Evolutionary conservation across 2,888 invertebrate genomes (phyloP), one percentile per base, ranked within the genome.

Genomic region (Sminthurinus aureus): DNA sequence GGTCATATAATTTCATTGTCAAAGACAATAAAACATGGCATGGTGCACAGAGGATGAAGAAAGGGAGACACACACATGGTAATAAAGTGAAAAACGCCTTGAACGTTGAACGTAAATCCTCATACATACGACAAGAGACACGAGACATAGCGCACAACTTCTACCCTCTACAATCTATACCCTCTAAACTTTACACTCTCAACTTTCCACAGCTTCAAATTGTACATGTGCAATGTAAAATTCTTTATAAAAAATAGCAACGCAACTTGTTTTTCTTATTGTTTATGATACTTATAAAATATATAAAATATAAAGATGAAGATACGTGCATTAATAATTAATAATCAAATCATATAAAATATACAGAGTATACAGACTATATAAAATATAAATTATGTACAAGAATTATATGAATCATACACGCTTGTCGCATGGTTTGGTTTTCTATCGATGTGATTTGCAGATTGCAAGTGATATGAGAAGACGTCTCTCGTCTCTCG

Each of bases 1-100:
- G n/a, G 64, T 13, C 13, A 67, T 67, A 8, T 67, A 67, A 67
- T 67, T 67, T 67, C 67, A 67, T 67, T 67, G 67, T 67, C 67
- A 67, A 67, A 64, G 64, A 67, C 20, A 67, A n/a, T 20, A 67
- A 20, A 67, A 67, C n/a, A 67, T 18, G 67, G 38, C 38, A 38
- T 38, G 38, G 38, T 38, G 38, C 38, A 38, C 18, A 64, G 64
- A 64, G 9, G 64, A 64, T 4, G n/a, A 64, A n/a, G 15, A 64
- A 18, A 64, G n/a, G 64, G 64, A 64, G n/a, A 2, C n/a, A 64
- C 18, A 64, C n/a, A 64, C n/a, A n/a, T 64, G 64, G 18, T 64
- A 64, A n/a, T n/a, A 64, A 18, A 64, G 64, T 64, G 64, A 64
- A 64, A 64, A 18, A 64, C n/a, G n/a, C 64, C 64, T 15, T 64